Evolutionary conservation across 2,797 vertebrate genomes (phyloP).

Genomic region (Premnoplex brunnescens): DNA sequence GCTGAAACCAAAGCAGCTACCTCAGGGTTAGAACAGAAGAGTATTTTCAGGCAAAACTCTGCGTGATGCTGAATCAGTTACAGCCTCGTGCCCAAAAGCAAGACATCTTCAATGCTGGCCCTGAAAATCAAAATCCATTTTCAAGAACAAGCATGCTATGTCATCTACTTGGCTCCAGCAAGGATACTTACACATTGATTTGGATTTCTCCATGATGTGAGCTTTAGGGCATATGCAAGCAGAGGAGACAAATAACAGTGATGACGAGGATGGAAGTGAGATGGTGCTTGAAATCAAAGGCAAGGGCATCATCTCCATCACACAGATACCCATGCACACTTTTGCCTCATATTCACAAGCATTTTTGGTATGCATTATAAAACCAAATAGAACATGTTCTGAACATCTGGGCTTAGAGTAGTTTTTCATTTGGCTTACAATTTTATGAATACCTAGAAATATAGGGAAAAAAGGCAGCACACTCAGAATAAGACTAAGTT

Average conservation of each 20-base stretch:
- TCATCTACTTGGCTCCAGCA: neutral
- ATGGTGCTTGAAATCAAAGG: neutral
- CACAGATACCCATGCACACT: neutral
- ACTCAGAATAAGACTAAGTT: neutral
- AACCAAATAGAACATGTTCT: neutral
- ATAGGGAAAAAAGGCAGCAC: neutral
- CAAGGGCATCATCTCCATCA: neutral
- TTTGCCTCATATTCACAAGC: neutral
- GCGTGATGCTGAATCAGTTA: neutral
- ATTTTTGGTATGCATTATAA: neutral
- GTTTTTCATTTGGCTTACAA: neutral
- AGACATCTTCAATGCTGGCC: neutral
- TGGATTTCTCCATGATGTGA: neutral
- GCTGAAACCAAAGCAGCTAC: neutral
- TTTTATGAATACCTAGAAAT: neutral
- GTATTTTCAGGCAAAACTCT: neutral
- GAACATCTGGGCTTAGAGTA: neutral
- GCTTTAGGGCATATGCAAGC: neutral
- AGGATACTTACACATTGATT: neutral
- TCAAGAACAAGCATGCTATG: neutral
- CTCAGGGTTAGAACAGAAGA: neutral
- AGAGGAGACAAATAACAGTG: neutral
- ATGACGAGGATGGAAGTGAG: neutral
- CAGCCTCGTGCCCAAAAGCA: neutral
- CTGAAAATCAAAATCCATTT: neutral